A percentile compares a stretch with the other conserved stretches of the same genome.
Evolutionary conservation across 2,797 vertebrate genomes (phyloP).

Genomic region (Anguilla megastoma): DNA sequence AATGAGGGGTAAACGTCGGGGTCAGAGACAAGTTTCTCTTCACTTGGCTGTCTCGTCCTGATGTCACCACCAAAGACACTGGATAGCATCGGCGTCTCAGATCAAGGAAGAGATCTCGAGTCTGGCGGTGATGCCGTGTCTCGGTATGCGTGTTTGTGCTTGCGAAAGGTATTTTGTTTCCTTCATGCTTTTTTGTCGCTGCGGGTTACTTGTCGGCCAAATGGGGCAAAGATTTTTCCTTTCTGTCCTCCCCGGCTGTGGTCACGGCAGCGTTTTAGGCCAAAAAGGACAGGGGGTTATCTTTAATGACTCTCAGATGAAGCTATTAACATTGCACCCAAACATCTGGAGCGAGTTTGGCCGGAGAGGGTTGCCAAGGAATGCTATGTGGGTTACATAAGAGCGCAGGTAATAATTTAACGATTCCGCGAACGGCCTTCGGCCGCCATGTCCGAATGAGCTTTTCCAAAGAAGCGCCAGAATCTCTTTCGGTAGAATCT

Average conservation of each 20-base stretch:
- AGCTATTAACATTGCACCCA: constrained; percentile 37
- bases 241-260: constrained; percentile 25
- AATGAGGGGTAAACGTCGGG: background rate
- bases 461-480: background rate
- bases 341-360: constrained; percentile 48
- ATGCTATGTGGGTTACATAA: constrained; percentile 37
- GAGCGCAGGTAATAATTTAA: constrained; percentile 30
- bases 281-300: background rate
- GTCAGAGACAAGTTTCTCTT: constrained; percentile 4
- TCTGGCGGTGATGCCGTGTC: constrained; percentile 40
- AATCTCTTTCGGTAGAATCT: too few relatives aligned
- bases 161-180: constrained; percentile 28
- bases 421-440: constrained; percentile 18
- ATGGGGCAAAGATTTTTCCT: constrained; percentile 29
- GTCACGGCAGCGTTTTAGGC: background rate
- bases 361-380: constrained; percentile 31
- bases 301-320: constrained; percentile 43
- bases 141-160: constrained; percentile 39
- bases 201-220: constrained; percentile 16
- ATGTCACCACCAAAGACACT: constrained; percentile 4
- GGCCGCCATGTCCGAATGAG: background rate
- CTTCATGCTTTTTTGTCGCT: constrained; percentile 24
- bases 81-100: constrained; percentile 38
- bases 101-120: constrained; percentile 25
- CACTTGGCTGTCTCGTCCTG: background rate